phyloP scores from a whole-genome alignment of 2,888 invertebrate species.

The Zaprionus lineosus region DNA sequence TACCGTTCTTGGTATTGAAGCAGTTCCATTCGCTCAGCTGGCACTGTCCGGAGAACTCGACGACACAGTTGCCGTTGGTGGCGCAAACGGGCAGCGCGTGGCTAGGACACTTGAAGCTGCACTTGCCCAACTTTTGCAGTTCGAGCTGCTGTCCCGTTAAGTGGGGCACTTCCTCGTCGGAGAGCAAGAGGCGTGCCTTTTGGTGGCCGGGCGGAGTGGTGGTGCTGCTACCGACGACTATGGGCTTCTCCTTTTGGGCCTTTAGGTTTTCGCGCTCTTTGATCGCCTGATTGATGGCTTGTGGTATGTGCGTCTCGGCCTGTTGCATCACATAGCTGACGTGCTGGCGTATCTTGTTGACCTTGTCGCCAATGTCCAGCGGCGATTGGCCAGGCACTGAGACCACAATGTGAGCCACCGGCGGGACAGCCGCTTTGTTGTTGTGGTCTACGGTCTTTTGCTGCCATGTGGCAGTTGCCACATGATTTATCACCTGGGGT shows the following conservation, averaged over 20 bases:
- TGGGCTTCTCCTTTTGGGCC: slow-evolving; percentile 18
- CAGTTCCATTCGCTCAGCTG: slow-evolving; percentile 68
- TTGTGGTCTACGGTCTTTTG: slow-evolving; percentile 34
- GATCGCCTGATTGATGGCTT: slow-evolving; percentile 57
- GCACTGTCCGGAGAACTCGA: slow-evolving; percentile 64
- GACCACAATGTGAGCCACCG: slow-evolving; percentile 54
- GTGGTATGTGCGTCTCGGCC: slow-evolving; percentile 62
- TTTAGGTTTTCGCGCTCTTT: slow-evolving; percentile 39
- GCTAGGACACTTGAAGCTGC: slow-evolving; percentile 56
- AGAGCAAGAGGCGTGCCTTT: slow-evolving; percentile 22
- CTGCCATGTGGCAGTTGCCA: slow-evolving; percentile 44
- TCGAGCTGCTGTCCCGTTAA: slow-evolving; percentile 45
- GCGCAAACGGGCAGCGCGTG: slow-evolving; percentile 63
- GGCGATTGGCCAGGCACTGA: slow-evolving; percentile 42
- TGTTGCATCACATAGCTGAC: slow-evolving; percentile 61
- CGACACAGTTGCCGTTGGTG: slow-evolving; percentile 60
- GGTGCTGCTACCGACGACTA: no score
- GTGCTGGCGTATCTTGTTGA: slow-evolving; percentile 54
- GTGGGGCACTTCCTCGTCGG: slow-evolving; percentile 45
- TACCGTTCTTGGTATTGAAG: slow-evolving; percentile 67
- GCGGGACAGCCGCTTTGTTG: slow-evolving; percentile 56
- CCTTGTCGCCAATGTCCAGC: slow-evolving; percentile 55
- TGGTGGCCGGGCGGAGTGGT: not conserved
- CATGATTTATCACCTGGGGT: slow-evolving; percentile 62
- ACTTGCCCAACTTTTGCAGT: slow-evolving; percentile 54